Percentiles rank a stretch among this genome's conserved stretches.
Evolutionary conservation across 1,140 invertebrate species (phyloP).

Genomic region (Lepidostoma basale): DNA sequence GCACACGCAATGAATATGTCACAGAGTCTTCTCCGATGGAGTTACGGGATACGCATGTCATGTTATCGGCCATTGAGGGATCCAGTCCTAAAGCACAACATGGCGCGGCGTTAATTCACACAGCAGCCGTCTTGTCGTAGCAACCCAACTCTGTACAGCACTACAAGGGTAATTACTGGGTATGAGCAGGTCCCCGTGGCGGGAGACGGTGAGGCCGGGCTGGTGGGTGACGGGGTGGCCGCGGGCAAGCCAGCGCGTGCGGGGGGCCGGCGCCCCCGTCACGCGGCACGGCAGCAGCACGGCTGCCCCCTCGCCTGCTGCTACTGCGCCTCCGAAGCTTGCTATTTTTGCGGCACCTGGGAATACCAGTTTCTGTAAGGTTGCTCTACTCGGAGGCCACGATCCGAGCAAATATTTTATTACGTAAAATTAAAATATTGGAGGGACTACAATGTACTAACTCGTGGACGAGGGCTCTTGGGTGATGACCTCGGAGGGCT

Average conservation of each 20-base stretch:
- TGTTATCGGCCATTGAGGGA: constrained; percentile 73
- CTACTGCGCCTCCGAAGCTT: constrained; percentile 73
- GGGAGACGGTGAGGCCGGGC: constrained; percentile 68
- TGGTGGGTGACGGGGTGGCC: constrained; percentile 72
- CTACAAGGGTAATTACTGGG: constrained; percentile 60
- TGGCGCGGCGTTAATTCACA: background rate
- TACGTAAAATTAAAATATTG: constrained; percentile 38
- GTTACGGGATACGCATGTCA: constrained; percentile 77
- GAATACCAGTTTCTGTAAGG: background rate
- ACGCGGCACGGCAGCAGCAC: constrained; percentile 70
- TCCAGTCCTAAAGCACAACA: constrained; percentile 52
- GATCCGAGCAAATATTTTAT: too few relatives aligned
- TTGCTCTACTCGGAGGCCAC: too few relatives aligned
- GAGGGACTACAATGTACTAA: background rate
- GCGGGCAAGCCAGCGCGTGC: constrained; percentile 70
- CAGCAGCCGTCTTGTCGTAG: too few relatives aligned
- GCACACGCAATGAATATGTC: constrained; percentile 72
- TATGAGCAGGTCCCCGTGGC: constrained; percentile 71
- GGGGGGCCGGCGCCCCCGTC: constrained; percentile 71
- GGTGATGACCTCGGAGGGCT: constrained; percentile 50
- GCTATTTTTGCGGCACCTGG: constrained; percentile 72
- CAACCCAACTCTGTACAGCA: too few relatives aligned
- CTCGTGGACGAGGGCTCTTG: constrained; percentile 37
- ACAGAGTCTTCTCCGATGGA: constrained; percentile 76
- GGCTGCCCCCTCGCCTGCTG: constrained; percentile 67